phyloP scores from a whole-genome alignment of 1,140 invertebrate species.

The Psix sp. region DNA sequence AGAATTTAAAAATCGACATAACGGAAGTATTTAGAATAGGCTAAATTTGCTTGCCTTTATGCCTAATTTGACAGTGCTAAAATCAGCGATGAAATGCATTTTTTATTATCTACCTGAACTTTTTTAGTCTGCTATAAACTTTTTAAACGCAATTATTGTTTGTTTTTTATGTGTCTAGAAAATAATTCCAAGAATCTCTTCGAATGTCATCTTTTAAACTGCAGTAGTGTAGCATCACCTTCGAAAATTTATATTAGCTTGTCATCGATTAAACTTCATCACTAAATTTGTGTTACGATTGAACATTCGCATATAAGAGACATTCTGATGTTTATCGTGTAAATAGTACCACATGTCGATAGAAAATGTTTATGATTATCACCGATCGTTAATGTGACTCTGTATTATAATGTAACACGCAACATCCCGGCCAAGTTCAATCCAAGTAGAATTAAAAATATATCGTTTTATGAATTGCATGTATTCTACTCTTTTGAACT shows the following conservation, averaged over 20 bases:
- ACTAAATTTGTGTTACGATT: slow-evolving; percentile 38
- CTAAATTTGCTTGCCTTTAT: too few relatives aligned
- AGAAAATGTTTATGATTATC: slow-evolving; percentile 49
- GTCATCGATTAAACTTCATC: slow-evolving; percentile 18
- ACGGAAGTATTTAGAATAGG: too few relatives aligned
- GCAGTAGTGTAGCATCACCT: not conserved
- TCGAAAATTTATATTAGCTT: not conserved
- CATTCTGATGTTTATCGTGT: slow-evolving; percentile 47
- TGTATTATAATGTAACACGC: slow-evolving; percentile 51
- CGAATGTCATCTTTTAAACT: too few relatives aligned
- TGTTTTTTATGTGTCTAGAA: too few relatives aligned
- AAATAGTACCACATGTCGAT: slow-evolving; percentile 50
- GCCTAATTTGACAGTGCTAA: too few relatives aligned
- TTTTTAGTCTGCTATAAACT: too few relatives aligned
- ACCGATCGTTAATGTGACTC: slow-evolving; percentile 39
- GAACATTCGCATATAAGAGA: slow-evolving; percentile 31
- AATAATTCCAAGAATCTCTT: too few relatives aligned
- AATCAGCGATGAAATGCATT: too few relatives aligned
- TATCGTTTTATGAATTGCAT: slow-evolving; percentile 10
- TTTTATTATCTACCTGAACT: too few relatives aligned
- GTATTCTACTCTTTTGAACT: too few relatives aligned
- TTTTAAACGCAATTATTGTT: too few relatives aligned
- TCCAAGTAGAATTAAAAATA: slow-evolving; percentile 22
- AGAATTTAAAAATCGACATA: too few relatives aligned
- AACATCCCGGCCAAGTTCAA: slow-evolving; percentile 12